Evolutionary conservation across 2,797 vertebrate species (phyloP).

Genomic region (Crocidura indochinensis): DNA sequence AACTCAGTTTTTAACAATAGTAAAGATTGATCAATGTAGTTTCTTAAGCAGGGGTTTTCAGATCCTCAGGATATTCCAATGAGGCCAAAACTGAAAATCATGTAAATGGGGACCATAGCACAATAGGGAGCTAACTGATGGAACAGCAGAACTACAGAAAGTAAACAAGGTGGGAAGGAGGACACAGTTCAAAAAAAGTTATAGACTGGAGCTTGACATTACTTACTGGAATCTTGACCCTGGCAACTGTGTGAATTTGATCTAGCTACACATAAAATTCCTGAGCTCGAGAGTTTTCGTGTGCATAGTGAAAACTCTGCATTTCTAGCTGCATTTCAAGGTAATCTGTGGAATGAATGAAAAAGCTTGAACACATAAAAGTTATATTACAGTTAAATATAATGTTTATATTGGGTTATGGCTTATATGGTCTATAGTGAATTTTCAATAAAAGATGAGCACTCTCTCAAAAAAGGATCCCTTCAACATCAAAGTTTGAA

Average conservation of each 20-base stretch:
- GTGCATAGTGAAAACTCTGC: not conserved
- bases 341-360: slow-evolving; percentile 14
- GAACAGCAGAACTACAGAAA: no score
- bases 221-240: not conserved
- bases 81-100: no score
- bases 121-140: no score
- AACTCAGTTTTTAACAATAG: not conserved
- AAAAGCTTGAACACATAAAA: not conserved
- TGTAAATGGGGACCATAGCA: no score
- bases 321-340: not conserved
- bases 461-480: slow-evolving; percentile 16
- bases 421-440: not conserved
- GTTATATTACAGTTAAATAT: not conserved
- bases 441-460: not conserved
- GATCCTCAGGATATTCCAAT: no score
- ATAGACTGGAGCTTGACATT: not conserved
- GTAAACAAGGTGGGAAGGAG: no score
- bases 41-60: not conserved
- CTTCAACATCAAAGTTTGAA: not conserved
- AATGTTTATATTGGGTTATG: not conserved
- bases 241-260: not conserved
- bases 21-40: not conserved
- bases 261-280: not conserved
- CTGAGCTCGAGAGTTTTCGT: not conserved
- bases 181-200: no score